Base-by-base conservation (phyloP, 2,113 vertebrate genomes). In the Lutjanus erythropterus region DNA sequence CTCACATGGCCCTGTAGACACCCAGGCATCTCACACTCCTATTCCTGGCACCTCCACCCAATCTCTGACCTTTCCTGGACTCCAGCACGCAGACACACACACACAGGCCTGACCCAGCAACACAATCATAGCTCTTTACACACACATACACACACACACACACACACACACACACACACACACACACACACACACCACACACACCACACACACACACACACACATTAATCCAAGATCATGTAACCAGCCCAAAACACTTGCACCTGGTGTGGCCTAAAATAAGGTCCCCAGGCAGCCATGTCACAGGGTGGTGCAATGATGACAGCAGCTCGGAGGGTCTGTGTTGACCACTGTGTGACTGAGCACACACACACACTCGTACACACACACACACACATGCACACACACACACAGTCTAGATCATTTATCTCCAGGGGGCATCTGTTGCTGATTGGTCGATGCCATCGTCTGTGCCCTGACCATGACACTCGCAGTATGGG, bases 21-120 rank as follows among this genome's bases (percentile, higher is more conserved):
- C 80, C 78, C 59, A 88, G 93, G 94, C 93, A 95, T 95, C 94
- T 94, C 91, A 93, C 93, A 94, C 93, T 70, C 87, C 94, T 95
- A 95, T 95, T 95, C 93, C 90, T 93, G 93, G 93, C 89, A 92
- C 89, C 89, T 91, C 92, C 86, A 84, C 91, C 91, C 89, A 93
- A 90, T 93, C 67, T 83, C 58, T 95, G 93, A 95, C 94, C 94
- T 95, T 94, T 94, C 71, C 81, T 91, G 86, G 86, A 88, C 90
- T 87, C 86, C 66, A 67, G 66, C 91, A 75, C 23, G 52, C 83
- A 89, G 50, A 81, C 83, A 80, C 80, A 81, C 83, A 80, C 80
- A 79, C 88, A 81, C 35, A 37, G 52, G 37, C 69, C 58, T 76
- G 77, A 75, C 67, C 80, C 52, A 67, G 76, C 80, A 47, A 58